Base-by-base conservation (phyloP, 2,113 vertebrate genomes). In the Amblyopsis rosae region DNA sequence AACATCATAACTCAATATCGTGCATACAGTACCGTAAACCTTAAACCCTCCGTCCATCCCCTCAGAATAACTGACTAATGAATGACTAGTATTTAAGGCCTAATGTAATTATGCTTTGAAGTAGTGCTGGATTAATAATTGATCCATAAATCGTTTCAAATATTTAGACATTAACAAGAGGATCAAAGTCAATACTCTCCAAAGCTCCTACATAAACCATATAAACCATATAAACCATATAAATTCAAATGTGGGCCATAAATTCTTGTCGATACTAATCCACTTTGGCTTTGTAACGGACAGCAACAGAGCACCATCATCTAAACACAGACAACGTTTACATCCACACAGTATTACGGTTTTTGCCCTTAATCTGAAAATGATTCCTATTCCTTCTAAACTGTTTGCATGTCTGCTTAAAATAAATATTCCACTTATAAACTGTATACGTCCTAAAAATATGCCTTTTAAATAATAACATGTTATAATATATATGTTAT, bases 51-150 rank as follows among this genome's bases (percentile, higher is more conserved):
- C 67, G 7, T 15, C 12, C 26, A 64, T 17, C 70, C 67, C 71
- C 67, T 19, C 17, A 35, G 67, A 76, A 78, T 75, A 75, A 8
- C 4, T 41, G 35, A 41, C 35, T 41, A 8, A 41, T 41, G 4
- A 8, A 41, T 41, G 4, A 41, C 7, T 41, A 2, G 7, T 41
- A 41, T 6, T 41, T 41, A 41, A 41, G 35, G 1, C 35, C 35
- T 41, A 41, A 41, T 41, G 35, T 6, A 82, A 62, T 11, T 17
- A 72, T 70, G 53, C 62, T 17, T 63, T 2, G 66, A 81, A 63
- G 65, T 33, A 65, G 72, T 59, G 58, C 32, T 55, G 55, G 65
- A 77, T 79, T 56, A 80, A 83, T 71, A 73, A 82, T 82, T 76
- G 47, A 83, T 41, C 65, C 17, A 46, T 0, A 50, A 48, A 48